A percentile compares a stretch with the other conserved stretches of the same genome.
phyloP scores from a whole-genome alignment of 2,797 vertebrate genomes.

The Cheirogaleus major region DNA sequence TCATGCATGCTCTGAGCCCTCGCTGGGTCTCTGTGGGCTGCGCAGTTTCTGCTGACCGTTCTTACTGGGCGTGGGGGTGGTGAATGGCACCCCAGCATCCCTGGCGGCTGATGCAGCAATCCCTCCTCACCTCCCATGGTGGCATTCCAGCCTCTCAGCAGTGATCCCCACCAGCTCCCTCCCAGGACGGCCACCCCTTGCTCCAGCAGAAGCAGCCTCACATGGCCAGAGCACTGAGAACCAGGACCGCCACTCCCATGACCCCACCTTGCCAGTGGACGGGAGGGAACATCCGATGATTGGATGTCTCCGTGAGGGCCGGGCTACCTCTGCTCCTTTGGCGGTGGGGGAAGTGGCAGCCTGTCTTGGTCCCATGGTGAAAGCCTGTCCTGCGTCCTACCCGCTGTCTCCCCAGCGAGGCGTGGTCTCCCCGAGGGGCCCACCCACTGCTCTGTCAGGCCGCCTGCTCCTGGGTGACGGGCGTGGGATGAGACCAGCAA shows the following conservation, averaged over 20 bases:
- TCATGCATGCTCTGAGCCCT: too few species aligned
- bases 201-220: background rate
- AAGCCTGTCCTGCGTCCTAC: background rate
- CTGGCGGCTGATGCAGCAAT: background rate
- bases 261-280: background rate
- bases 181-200: too few species aligned
- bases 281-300: background rate
- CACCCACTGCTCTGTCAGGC: background rate
- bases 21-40: background rate
- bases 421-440: background rate
- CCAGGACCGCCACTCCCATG: background rate
- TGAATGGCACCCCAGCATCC: background rate
- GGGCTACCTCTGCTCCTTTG: too few species aligned
- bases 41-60: background rate
- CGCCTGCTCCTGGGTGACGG: background rate
- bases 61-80: background rate
- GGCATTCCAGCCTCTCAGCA: background rate
- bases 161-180: too few species aligned
- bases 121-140: background rate
- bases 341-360: rapidly evolving
- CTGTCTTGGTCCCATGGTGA: background rate
- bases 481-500: background rate
- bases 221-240: background rate
- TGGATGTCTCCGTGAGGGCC: background rate
- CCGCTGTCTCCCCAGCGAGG: background rate